Evolutionary conservation across 2,888 invertebrate species (phyloP), one percentile per base, ranked within the genome.

Genomic region (Hylaea fasciaria): DNA sequence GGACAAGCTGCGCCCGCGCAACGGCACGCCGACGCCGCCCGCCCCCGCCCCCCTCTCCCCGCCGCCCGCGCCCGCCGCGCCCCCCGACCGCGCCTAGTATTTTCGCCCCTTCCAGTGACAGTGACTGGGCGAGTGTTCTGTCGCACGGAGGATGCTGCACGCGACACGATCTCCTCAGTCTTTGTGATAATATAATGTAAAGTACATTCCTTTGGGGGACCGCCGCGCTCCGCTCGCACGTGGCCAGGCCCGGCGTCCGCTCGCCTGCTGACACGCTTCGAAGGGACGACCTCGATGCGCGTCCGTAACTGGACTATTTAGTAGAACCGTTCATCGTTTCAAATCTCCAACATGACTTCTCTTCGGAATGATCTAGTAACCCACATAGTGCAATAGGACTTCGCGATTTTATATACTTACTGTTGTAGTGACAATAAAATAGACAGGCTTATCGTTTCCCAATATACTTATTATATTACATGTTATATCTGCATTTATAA

Each of bases 171-270:
- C 82, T 83, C 83, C 86, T 85, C 88, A 85, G 82, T 78, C 82
- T 82, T 82, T 88, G 89, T 89, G 89, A 89, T 89, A 89, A 86
- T 88, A 86, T 83, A 77, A 82, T 84, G 82, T 87, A 87, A 87
- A 87, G 87, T 89, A 89, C 89, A 89, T 89, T 89, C 89, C 89
- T 87, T 81, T 76, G 78, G 80, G 72, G 66, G 66, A 62, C 62
- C 43, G 62, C 65, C 62, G 59, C 62, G 61, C 59, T 57, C 47
- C 64, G 66, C 41, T 57, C 52, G 17, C 56, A 48, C 58, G 48
- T 55, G 29, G 40, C 47, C 56, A 37, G 22, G 60, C 62, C 49
- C 61, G 7, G 32, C 32, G 44, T 57, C 64, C 54, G 66, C 45
- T 44, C 35, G 49, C 29, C 50, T 50, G 50, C 54, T 46, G 65